A percentile compares a stretch with the other conserved stretches of the same genome.
Conservation (phyloP, 2,888 invertebrate species). For the Rapana venosa region DNA sequence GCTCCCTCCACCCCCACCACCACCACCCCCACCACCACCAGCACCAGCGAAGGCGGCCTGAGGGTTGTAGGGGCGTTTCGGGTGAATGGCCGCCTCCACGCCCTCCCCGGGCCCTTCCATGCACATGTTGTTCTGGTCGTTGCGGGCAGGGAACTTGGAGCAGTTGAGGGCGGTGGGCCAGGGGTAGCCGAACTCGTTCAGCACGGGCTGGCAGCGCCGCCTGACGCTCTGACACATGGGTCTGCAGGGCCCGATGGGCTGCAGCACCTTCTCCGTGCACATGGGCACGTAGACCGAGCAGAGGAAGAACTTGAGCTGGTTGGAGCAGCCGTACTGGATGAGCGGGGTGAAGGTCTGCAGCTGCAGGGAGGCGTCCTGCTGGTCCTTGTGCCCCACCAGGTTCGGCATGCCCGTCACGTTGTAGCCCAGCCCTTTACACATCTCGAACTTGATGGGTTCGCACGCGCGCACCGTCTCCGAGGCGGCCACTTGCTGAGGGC, state of each 20-base stretch:
- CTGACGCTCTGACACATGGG: constrained; percentile 91
- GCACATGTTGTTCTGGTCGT: constrained; percentile 96
- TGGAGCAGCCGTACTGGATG: constrained; percentile 93
- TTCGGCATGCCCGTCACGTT: constrained; percentile 97
- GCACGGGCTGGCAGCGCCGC: constrained; percentile 89
- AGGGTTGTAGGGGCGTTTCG: constrained; percentile 31
- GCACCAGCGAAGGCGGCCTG: constrained; percentile 14
- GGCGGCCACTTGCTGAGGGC: constrained; percentile 44
- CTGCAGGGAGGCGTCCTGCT: constrained; percentile 92
- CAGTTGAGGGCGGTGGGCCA: constrained; percentile 96
- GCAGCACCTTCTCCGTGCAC: constrained; percentile 95
- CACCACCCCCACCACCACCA: not conserved
- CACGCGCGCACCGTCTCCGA: constrained; percentile 82
- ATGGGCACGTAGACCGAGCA: constrained; percentile 96
- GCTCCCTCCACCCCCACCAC: not conserved
- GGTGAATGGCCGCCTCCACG: constrained; percentile 51
- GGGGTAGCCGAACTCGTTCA: constrained; percentile 93
- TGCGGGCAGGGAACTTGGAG: constrained; percentile 91
- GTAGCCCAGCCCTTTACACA: constrained; percentile 93
- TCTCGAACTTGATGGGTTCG: constrained; percentile 91
- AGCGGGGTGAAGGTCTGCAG: constrained; percentile 93
- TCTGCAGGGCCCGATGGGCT: constrained; percentile 94
- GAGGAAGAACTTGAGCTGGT: constrained; percentile 91
- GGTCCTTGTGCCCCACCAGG: constrained; percentile 91
- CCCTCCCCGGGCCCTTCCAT: constrained; percentile 88